Evolutionary conservation across 2,113 vertebrate genomes (phyloP), one percentile per base, ranked within the genome.

Genomic region (Melanocharis versteri): DNA sequence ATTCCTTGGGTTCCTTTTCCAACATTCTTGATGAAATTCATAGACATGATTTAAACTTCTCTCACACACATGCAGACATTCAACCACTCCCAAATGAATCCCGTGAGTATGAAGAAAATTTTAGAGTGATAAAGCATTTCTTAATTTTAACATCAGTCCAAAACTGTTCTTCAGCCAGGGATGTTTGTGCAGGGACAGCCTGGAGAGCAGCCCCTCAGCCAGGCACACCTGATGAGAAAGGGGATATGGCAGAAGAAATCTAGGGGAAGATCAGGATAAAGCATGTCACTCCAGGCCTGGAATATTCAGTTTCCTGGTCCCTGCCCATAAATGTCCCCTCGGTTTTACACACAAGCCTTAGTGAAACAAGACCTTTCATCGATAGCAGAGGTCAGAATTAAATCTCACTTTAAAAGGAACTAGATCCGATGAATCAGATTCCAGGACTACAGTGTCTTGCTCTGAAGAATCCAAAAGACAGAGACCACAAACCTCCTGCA

Each of bases 51-150:
- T 77, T 85, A 75, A 76, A 80, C 24, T 76, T 79, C 89, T 68
- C 19, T 20, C 4, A 7, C 4, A 4, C 6, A 24, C 1, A 5
- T 9, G 18, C 35, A 45, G 37, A 28, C 4, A 4, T 50, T n/a
- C 42, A 73, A 60, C 31, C 22, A 61, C 66, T 27, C 68, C 37
- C 33, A 53, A 60, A 79, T 15, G 5, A 75, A 57, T 50, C 56
- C 17, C 2, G 7, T 2, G 44, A 68, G 13, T 3, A 48, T 4
- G 23, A 85, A 61, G 28, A 83, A 69, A 50, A 35, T 18, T 31
- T 54, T 54, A 58, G 28, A 23, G 31, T 39, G 40, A 54, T 45
- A 39, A 87, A 94, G 13, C 12, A 50, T 40, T 72, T 73, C 31
- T 75, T 57, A 73, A 50, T 58, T n/a, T 15, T 5, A 76, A 40